Percentiles rank a stretch among this genome's conserved stretches.
Evolutionary conservation across 2,113 vertebrate genomes (phyloP).

Genomic region (Forbesichthys papilliferus): DNA sequence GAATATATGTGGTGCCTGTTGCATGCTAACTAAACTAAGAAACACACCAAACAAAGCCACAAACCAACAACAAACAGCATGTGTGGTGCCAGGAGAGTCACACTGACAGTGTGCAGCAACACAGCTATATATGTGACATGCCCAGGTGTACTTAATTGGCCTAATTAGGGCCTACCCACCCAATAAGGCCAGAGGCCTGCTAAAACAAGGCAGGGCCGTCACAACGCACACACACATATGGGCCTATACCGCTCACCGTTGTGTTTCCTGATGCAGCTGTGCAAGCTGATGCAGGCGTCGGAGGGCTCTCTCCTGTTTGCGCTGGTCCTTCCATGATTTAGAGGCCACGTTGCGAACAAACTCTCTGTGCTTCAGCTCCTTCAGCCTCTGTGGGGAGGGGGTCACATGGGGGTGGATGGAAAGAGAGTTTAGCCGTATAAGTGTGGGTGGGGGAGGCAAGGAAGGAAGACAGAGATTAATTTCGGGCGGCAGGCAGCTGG

Average conservation of each 20-base stretch:
- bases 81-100: too few relatives aligned
- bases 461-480: neutral
- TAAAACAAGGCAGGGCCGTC: too few relatives aligned
- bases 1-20: too few relatives aligned
- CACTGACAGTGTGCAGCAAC: too few relatives aligned
- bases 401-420: conserved; percentile 19
- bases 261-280: conserved; percentile 87
- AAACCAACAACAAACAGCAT: too few relatives aligned
- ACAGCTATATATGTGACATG: too few relatives aligned
- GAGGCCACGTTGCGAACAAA: conserved; percentile 97
- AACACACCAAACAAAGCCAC: too few relatives aligned
- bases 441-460: conserved; percentile 10
- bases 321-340: conserved; percentile 98
- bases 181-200: too few relatives aligned
- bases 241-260: conserved; percentile 78
- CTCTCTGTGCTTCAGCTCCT: conserved; percentile 97
- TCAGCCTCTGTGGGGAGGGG: conserved; percentile 83
- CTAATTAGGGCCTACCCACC: too few relatives aligned
- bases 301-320: conserved; percentile 96
- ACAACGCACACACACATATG: conserved; percentile 17
- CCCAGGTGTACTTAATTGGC: too few relatives aligned
- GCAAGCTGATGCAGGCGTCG: conserved; percentile 92
- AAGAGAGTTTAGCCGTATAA: conserved; percentile 7
- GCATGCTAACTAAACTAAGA: too few relatives aligned
- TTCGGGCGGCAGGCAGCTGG: conserved; percentile 39